Evolutionary conservation across 1,140 invertebrate genomes (phyloP), one percentile per base, ranked within the genome.

Genomic region (Octopus bimaculoides): DNA sequence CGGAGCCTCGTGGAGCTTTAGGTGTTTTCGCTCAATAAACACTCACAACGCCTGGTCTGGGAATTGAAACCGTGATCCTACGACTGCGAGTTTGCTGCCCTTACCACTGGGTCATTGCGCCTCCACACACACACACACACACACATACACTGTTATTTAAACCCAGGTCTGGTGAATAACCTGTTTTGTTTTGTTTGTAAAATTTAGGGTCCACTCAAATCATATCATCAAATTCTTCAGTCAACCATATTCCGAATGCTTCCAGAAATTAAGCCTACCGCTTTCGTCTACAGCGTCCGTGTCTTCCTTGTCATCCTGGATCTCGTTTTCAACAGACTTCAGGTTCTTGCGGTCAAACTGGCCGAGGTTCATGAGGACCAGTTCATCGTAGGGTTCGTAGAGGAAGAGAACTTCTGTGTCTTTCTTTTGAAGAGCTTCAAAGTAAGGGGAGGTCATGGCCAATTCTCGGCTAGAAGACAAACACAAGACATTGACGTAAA

Each of bases 381-480:
- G 90, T 90, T 99, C 98, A 91, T 99, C 98, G 85, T 98, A 97
- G 1, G 95, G 94, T 86, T 99, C 97, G 86, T 97, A 98, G 87
- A 96, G 96, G 89, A 98, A 98, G 4, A 99, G 88, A 2, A 99
- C 97, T 91, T 99, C 96, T 5, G 95, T 92, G 81, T 97, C 94
- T 82, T 94, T 87, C 80, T 91, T 89, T 85, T 96, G 96, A 2
- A 99, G 91, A 26, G 95, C 95, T 91, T 99, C 97, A 86, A 94
- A 97, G 88, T 99, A 99, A 0, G 97, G 97, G 0, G 97, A 98
- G 4, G 93, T 93, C 90, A 98, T 95, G 0, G 97, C 97, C 75
- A 99, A 91, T 78, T 93, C 91, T 55, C 97, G 96, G 88, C 96
- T 97, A 86, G n/a, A 85, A 85, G 74, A 56, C 66, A 69, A n/a